A percentile compares a stretch with the other conserved stretches of the same genome.
Evolutionary conservation across 2,113 vertebrate species (phyloP).

Genomic region (Dasyornis broadbenti): DNA sequence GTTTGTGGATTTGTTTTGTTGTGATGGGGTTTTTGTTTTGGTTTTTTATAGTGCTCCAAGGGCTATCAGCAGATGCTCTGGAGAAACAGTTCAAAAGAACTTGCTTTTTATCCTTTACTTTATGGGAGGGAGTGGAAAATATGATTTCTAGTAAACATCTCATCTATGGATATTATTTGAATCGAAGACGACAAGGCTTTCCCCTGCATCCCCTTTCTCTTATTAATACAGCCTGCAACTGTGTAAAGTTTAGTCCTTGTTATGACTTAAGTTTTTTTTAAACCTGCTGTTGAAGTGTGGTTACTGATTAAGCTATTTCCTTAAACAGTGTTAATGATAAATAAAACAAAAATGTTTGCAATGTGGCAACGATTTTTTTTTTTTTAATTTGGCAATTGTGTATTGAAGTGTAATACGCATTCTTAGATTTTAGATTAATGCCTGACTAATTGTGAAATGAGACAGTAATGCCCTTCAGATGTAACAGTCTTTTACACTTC

Average conservation of each 20-base stretch:
- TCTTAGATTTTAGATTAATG: not conserved
- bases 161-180: not conserved
- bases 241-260: not conserved
- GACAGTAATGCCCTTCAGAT: not conserved
- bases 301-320: not conserved
- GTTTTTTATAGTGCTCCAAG: not conserved
- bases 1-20: not conserved
- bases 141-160: not conserved
- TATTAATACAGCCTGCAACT: not conserved
- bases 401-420: not conserved
- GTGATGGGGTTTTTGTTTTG: not conserved
- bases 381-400: not conserved
- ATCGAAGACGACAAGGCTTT: not conserved
- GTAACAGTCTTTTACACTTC: not conserved
- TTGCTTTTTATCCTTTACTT: not conserved
- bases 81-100: not conserved
- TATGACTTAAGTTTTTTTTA: not conserved
- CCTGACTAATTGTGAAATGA: not conserved
- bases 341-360: not conserved
- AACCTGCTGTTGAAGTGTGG: not conserved
- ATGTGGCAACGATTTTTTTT: not conserved
- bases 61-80: not conserved
- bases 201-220: not conserved
- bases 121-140: rapidly evolving
- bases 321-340: not conserved